Conservation (phyloP, 2,113 vertebrate species). For the Bos indicus region DNA sequence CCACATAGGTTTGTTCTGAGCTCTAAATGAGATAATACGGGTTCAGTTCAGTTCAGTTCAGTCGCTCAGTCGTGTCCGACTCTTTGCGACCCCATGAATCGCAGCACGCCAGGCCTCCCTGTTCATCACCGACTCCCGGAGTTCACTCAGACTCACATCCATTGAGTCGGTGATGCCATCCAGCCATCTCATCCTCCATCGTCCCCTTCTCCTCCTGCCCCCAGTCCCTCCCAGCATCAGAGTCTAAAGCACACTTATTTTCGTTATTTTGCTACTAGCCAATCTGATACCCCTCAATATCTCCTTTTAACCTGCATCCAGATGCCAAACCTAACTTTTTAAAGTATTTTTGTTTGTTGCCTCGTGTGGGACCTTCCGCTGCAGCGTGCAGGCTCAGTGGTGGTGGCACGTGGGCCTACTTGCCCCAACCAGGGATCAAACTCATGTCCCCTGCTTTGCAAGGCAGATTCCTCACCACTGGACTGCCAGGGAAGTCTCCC, state of each 20-base stretch:
- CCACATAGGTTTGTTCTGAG: neutral
- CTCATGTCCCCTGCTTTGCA: neutral
- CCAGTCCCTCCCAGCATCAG: too few relatives aligned
- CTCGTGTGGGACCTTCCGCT: neutral
- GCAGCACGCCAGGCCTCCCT: too few relatives aligned
- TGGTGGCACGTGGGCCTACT: neutral
- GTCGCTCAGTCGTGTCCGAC: too few relatives aligned
- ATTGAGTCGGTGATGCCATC: too few relatives aligned
- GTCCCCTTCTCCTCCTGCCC: too few relatives aligned
- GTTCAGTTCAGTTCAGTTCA: too few relatives aligned
- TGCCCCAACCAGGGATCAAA: neutral
- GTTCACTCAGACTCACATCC: too few relatives aligned
- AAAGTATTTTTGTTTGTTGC: neutral
- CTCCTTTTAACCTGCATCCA: neutral
- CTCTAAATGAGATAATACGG: neutral
- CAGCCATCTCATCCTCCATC: too few relatives aligned
- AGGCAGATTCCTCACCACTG: neutral
- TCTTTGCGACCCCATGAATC: too few relatives aligned
- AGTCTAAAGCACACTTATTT: neutral
- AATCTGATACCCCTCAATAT: neutral
- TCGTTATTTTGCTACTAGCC: neutral
- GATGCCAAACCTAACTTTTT: neutral
- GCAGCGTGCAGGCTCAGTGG: fast-evolving
- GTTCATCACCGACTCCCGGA: too few relatives aligned
- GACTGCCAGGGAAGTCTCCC: neutral